Conservation (phyloP, 1,140 invertebrate species). For the Pseudomyrmex dendroicus region DNA sequence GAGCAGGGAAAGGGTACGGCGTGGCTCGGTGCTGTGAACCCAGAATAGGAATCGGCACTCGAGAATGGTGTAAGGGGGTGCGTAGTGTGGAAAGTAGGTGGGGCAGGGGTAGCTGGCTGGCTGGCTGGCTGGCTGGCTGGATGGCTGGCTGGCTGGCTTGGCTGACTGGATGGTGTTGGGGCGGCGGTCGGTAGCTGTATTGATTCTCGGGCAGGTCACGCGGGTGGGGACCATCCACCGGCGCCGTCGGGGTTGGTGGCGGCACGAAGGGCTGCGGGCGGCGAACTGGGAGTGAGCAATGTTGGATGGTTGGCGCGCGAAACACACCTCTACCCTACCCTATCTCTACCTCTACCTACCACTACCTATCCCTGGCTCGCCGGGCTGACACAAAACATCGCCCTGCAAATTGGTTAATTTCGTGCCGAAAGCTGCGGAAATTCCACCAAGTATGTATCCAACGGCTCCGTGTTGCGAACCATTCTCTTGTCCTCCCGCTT, state of each 20-base stretch:
- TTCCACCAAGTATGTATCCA: conserved; percentile 53
- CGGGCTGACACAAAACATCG: conserved; percentile 70
- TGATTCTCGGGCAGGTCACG: conserved; percentile 81
- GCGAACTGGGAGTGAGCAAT: conserved; percentile 50
- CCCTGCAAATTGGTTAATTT: conserved; percentile 70
- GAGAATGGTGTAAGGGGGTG: conserved; percentile 73
- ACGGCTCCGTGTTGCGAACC: neutral
- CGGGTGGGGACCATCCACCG: conserved; percentile 64
- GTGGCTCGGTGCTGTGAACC: conserved; percentile 67
- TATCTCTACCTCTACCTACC: conserved; percentile 38
- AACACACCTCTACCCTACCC: conserved; percentile 78
- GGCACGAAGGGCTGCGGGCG: conserved; percentile 39
- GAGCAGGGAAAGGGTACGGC: conserved; percentile 13
- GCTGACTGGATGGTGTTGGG: conserved; percentile 74
- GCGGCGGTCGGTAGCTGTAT: conserved; percentile 83
- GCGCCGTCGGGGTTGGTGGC: conserved; percentile 51
- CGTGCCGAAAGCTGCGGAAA: conserved; percentile 47
- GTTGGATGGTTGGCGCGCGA: conserved; percentile 71
- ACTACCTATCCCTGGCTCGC: conserved; percentile 41
- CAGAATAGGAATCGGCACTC: conserved; percentile 75
- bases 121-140: conserved; percentile 46
- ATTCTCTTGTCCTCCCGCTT: neutral
- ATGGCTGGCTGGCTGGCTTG: conserved; percentile 61
- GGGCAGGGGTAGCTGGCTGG: conserved; percentile 59
- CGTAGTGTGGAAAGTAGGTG: conserved; percentile 73